Evolutionary conservation across 2,797 vertebrate species (phyloP).

Genomic region (Pseudomugil tenellus): DNA sequence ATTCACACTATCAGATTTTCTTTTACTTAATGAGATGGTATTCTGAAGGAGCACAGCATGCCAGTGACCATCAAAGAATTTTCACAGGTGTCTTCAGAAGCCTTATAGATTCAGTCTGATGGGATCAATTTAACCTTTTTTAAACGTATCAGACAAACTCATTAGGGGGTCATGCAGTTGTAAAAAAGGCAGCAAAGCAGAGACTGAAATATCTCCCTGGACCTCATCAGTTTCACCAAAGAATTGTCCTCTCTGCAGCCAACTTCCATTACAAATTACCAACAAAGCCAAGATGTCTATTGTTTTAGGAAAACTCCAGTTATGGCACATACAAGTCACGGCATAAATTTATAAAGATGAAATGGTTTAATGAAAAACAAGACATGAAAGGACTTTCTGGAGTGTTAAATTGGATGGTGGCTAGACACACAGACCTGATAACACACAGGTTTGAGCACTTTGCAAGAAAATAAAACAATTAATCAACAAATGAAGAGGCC

Average conservation of each 20-base stretch:
- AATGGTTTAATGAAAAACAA: constrained; percentile 22
- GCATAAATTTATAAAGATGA: constrained; percentile 20
- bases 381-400: constrained; percentile 35
- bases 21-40: neutral
- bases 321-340: constrained; percentile 45
- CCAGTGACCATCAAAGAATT: constrained; percentile 24
- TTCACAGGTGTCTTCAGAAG: constrained; percentile 28
- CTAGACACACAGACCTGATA: constrained; percentile 36
- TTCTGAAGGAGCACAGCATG: constrained; percentile 21
- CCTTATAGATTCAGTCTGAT: constrained; percentile 34
- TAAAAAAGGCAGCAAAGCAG: neutral
- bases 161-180: constrained; percentile 66
- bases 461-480: constrained; percentile 60
- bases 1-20: constrained; percentile 1
- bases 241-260: constrained; percentile 36
- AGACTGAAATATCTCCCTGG: constrained; percentile 9
- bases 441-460: constrained; percentile 37
- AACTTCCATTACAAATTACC: constrained; percentile 62
- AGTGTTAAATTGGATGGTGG: constrained; percentile 24
- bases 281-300: constrained; percentile 56
- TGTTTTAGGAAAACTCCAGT: constrained; percentile 56
- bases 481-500: constrained; percentile 52
- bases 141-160: constrained; percentile 48
- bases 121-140: constrained; percentile 47
- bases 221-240: constrained; percentile 21